Evolutionary conservation across 2,888 invertebrate species (phyloP).

Genomic region (Drosophila demipolita): DNA sequence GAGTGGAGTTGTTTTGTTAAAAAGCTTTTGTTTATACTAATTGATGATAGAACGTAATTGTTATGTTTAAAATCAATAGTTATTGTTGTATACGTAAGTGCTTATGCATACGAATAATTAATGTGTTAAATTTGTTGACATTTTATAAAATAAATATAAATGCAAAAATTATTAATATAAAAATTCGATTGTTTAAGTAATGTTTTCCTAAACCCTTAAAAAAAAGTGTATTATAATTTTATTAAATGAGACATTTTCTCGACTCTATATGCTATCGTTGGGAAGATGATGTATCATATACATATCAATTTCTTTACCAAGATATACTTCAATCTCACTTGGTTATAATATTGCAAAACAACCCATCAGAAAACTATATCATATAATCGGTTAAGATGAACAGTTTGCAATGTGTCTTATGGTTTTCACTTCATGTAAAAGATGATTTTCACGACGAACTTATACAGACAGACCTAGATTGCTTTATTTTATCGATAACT

Average conservation of each 20-base stretch:
- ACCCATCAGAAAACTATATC: background rate
- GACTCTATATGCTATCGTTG: background rate
- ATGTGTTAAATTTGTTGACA: background rate
- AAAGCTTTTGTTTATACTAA: background rate
- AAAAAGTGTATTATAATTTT: no score
- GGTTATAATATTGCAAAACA: background rate
- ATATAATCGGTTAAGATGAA: background rate
- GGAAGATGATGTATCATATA: background rate
- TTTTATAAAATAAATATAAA: background rate
- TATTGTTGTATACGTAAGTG: background rate
- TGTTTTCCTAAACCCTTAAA: background rate
- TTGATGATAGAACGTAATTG: background rate
- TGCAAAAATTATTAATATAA: background rate
- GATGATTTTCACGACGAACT: no score
- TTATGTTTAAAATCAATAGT: background rate
- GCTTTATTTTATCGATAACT: no score
- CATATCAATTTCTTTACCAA: background rate
- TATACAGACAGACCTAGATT: no score
- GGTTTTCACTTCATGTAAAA: no score
- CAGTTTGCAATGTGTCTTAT: no score
- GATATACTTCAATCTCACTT: background rate
- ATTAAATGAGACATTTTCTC: background rate
- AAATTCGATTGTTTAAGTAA: background rate
- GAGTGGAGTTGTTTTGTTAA: background rate
- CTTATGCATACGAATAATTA: background rate